Conservation (phyloP, 37 sponge, comb jelly and placozoan genomes). For the Halichondria panicea region DNA sequence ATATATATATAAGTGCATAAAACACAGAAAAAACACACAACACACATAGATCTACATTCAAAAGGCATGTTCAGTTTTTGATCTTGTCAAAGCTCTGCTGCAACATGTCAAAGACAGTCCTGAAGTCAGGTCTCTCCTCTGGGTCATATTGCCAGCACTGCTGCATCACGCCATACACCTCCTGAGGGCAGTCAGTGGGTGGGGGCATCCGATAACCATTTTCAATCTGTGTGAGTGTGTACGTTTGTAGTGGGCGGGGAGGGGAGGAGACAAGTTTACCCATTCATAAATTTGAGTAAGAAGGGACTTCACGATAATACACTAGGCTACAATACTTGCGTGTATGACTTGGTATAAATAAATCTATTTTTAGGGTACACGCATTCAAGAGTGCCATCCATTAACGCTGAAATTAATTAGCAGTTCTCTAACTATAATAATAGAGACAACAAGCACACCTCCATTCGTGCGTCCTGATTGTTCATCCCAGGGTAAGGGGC, state of each 20-base stretch:
- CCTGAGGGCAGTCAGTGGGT: slow-evolving; percentile 71
- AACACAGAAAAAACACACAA: too few species aligned
- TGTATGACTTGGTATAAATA: too few species aligned
- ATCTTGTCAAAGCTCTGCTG: slow-evolving; percentile 2
- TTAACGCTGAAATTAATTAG: too few species aligned
- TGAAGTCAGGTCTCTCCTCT: slow-evolving; percentile 84
- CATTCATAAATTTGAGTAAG: neutral
- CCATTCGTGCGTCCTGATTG: slow-evolving; percentile 72
- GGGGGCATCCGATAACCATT: slow-evolving; percentile 81
- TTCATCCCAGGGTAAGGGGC: slow-evolving; percentile 89
- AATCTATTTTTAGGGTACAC: too few species aligned
- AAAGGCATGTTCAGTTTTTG: slow-evolving; percentile 15
- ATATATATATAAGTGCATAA: too few species aligned
- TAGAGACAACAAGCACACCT: slow-evolving; percentile 52
- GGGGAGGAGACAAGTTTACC: too few species aligned
- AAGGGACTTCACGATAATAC: too few species aligned
- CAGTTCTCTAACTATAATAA: too few species aligned
- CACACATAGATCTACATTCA: too few species aligned
- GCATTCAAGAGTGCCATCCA: too few species aligned
- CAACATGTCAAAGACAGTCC: slow-evolving; percentile 50
- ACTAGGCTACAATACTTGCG: too few species aligned
- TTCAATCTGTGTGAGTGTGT: slow-evolving; percentile 50
- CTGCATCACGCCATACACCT: slow-evolving; percentile 79
- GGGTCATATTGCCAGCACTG: slow-evolving; percentile 92
- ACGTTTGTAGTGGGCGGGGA: neutral